A percentile compares a stretch with the other conserved stretches of the same genome.
Conservation (phyloP, 2,797 vertebrate species). For the Lemur catta region DNA sequence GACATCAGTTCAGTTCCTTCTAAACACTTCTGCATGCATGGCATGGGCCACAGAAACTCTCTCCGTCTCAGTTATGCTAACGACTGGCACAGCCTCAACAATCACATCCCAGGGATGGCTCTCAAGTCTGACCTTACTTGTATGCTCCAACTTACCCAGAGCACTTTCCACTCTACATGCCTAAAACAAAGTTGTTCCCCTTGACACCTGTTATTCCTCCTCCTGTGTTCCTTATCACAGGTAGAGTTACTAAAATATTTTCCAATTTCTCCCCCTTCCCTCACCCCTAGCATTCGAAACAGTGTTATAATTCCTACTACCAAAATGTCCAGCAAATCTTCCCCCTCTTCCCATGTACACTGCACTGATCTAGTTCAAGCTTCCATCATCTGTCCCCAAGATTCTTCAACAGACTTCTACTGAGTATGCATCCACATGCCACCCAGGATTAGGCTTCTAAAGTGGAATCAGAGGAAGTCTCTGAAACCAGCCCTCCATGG, state of each 20-base stretch:
- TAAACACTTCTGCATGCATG: background rate
- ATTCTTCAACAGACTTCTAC: background rate
- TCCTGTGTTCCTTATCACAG: too few species aligned
- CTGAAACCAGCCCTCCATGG: background rate
- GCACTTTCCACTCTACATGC: fast-evolving
- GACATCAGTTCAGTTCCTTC: background rate
- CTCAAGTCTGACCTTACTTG: too few species aligned
- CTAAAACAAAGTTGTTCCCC: background rate
- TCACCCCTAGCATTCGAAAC: background rate
- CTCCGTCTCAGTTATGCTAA: background rate
- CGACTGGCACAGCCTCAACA: background rate
- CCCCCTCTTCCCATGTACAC: too few species aligned
- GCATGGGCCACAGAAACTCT: background rate
- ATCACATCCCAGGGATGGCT: background rate
- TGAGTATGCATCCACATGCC: background rate
- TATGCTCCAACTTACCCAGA: background rate
- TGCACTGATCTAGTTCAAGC: too few species aligned
- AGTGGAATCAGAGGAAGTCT: background rate
- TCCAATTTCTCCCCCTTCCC: background rate
- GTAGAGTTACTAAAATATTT: background rate
- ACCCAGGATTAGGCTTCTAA: background rate
- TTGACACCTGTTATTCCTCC: background rate
- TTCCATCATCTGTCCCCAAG: background rate
- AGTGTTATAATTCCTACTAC: background rate
- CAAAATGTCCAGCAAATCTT: background rate